A percentile compares a stretch with the other conserved stretches of the same genome.
phyloP scores from a whole-genome alignment of 2,888 invertebrate species.

The Monopis laevigella region DNA sequence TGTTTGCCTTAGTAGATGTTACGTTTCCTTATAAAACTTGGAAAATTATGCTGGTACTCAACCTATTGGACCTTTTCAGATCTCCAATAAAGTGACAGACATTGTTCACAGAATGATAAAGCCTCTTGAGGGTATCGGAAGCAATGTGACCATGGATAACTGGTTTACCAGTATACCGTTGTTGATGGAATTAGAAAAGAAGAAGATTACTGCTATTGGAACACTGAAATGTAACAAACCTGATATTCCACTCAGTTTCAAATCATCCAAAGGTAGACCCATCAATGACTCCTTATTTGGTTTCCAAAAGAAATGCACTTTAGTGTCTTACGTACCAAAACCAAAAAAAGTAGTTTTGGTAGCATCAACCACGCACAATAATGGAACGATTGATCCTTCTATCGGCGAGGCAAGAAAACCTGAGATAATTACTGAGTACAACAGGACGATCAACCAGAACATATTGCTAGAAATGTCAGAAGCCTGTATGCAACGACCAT shows the following conservation, averaged over 20 bases:
- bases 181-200: neutral
- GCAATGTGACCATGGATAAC: conserved; percentile 4
- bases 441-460: no score
- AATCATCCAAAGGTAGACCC: conserved; percentile 2
- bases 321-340: conserved; percentile 24
- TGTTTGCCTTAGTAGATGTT: neutral
- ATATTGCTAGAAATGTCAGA: no score
- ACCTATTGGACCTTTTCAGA: conserved; percentile 2
- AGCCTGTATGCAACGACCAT: no score
- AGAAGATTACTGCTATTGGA: neutral
- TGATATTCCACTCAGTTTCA: neutral
- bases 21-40: conserved; percentile 2
- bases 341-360: conserved; percentile 15
- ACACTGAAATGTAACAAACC: neutral
- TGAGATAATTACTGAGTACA: conserved; percentile 3
- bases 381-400: conserved; percentile 14
- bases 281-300: conserved; percentile 13
- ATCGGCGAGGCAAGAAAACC: conserved; percentile 15
- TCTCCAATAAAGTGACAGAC: conserved; percentile 1
- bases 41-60: conserved; percentile 1
- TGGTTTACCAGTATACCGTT: conserved; percentile 5
- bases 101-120: neutral
- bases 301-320: conserved; percentile 21
- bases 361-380: conserved; percentile 17
- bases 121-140: neutral